A percentile compares a stretch with the other conserved stretches of the same genome.
These are phyloP conservation scores for Argyrosomus regius DNA, from an alignment of 2,797 vertebrate genomes.

Conservation along the genomic window DNA sequence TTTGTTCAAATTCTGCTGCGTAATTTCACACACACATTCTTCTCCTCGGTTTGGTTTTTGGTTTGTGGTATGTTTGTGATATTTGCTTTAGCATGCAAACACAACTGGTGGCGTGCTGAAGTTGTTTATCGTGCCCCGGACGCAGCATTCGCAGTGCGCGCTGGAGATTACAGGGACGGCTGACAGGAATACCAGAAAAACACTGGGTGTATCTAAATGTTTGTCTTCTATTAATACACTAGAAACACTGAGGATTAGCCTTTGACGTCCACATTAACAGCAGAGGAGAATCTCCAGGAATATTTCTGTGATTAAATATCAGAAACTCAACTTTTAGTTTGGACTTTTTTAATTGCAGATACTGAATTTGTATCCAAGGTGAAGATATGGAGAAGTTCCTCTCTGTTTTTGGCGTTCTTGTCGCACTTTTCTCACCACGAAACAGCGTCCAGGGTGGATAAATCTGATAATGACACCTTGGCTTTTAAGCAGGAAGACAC, in stretches of 20 bases:
- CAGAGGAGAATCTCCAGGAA: not conserved
- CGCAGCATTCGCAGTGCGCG: not conserved
- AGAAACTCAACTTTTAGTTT: not conserved
- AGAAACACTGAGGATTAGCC: not conserved
- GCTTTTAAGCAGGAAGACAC: not conserved
- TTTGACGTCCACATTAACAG: no score
- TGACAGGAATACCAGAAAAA: not conserved
- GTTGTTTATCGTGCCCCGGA: not conserved
- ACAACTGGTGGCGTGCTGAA: conserved; percentile 9
- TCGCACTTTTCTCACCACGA: not conserved
- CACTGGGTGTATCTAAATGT: not conserved
- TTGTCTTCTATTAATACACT: not conserved
- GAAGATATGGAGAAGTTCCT: not conserved
- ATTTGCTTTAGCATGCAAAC: conserved; percentile 10
- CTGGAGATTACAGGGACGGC: not conserved
- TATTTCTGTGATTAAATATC: not conserved
- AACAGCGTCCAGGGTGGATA: no score
- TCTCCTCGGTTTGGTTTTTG: conserved; percentile 19
- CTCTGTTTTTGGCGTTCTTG: not conserved
- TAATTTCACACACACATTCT: not conserved
- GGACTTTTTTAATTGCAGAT: not conserved
- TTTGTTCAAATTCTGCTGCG: not conserved
- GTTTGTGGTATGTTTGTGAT: conserved; percentile 32
- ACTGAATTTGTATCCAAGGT: not conserved
- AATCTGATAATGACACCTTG: not conserved